A percentile compares a stretch with the other conserved stretches of the same genome.
phyloP scores from a whole-genome alignment of 2,888 invertebrate species.

The Bombyx huttoni region DNA sequence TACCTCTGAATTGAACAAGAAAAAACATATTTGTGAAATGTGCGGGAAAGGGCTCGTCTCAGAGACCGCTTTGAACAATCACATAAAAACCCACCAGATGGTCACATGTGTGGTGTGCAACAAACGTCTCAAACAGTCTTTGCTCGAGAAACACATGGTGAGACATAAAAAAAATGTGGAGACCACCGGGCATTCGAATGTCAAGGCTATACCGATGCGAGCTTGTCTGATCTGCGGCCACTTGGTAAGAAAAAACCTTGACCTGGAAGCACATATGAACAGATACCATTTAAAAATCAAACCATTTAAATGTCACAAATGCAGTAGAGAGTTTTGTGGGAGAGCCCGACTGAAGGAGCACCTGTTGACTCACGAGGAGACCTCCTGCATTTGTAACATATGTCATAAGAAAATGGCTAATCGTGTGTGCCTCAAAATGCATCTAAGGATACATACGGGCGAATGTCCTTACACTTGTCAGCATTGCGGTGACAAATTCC shows the following conservation, averaged over 20 bases:
- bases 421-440: slow-evolving; percentile 29
- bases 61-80: slow-evolving; percentile 17
- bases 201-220: slow-evolving; percentile 3
- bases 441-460: slow-evolving; percentile 29
- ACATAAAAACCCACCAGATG: slow-evolving; percentile 19
- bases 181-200: not conserved
- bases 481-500: slow-evolving; percentile 27
- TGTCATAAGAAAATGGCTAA: slow-evolving; percentile 31
- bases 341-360: slow-evolving; percentile 24
- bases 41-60: slow-evolving; percentile 24
- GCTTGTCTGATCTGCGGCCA: slow-evolving; percentile 20
- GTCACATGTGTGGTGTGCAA: slow-evolving; percentile 22
- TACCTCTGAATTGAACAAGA: slow-evolving; percentile 6
- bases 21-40: slow-evolving; percentile 21
- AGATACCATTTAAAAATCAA: slow-evolving; percentile 26
- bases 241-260: slow-evolving; percentile 15
- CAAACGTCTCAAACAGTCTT: slow-evolving; percentile 18
- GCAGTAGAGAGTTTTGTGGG: slow-evolving; percentile 26
- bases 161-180: slow-evolving; percentile 23
- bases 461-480: slow-evolving; percentile 32
- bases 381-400: slow-evolving; percentile 18
- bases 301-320: slow-evolving; percentile 22
- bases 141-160: slow-evolving; percentile 25
- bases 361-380: slow-evolving; percentile 16
- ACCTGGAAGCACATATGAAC: slow-evolving; percentile 26